Percentiles rank a stretch among this genome's conserved stretches.
phyloP scores from a whole-genome alignment of 2,888 invertebrate genomes.

The Cinara cedri region DNA sequence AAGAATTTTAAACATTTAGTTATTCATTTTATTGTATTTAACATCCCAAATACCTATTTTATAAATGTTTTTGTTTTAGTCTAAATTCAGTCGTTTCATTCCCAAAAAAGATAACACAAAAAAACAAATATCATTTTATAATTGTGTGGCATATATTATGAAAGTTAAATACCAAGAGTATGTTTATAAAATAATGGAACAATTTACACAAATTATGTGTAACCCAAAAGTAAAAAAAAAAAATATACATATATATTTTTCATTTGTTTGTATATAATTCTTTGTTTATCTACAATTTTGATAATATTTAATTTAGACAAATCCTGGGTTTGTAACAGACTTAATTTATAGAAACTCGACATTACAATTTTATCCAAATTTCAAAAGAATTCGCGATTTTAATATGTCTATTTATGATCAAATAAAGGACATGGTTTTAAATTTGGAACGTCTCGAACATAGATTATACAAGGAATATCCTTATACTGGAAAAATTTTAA shows the following conservation, averaged over 20 bases:
- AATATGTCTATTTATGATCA: conserved; percentile 46
- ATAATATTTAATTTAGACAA: conserved; percentile 58
- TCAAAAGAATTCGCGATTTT: conserved; percentile 60
- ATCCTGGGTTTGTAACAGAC: conserved; percentile 72
- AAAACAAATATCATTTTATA: conserved; percentile 48
- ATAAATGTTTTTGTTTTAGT: conserved; percentile 30
- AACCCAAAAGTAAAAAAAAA: conserved; percentile 40
- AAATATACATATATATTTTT: no score
- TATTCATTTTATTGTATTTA: no score
- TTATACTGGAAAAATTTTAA: conserved; percentile 20
- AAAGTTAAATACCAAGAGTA: conserved; percentile 53
- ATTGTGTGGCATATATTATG: conserved; percentile 53
- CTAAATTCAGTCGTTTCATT: conserved; percentile 46
- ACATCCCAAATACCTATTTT: background rate
- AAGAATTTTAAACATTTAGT: no score
- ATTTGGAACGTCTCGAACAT: conserved; percentile 48
- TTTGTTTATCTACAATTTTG: conserved; percentile 58
- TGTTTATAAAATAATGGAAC: conserved; percentile 44
- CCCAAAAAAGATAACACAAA: conserved; percentile 48
- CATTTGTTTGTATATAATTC: no score
- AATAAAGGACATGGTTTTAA: conserved; percentile 36
- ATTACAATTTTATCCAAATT: conserved; percentile 72
- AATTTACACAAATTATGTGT: conserved; percentile 41
- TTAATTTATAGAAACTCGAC: conserved; percentile 69
- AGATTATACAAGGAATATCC: conserved; percentile 35